Conservation (phyloP, 2,888 invertebrate genomes). For the Hoplodrina blanda region DNA sequence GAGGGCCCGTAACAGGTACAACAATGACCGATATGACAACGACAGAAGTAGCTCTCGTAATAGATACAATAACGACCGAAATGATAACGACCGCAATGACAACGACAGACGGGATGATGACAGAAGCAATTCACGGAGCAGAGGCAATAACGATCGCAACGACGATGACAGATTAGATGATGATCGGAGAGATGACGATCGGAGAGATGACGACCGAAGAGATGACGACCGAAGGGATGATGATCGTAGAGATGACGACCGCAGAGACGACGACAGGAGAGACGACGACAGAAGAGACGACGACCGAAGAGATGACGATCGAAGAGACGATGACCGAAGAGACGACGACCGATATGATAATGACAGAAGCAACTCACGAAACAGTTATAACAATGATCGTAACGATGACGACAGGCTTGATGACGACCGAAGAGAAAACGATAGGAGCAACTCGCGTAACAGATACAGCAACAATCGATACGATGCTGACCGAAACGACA, state of each 20-base stretch:
- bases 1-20: background rate
- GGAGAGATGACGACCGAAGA: background rate
- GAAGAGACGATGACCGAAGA: background rate
- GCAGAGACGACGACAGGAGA: background rate
- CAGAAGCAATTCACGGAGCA: conserved; percentile 9
- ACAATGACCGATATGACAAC: background rate
- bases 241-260: no score
- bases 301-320: no score
- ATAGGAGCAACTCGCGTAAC: conserved; percentile 6
- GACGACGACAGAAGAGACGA: background rate
- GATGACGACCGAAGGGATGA: background rate
- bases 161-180: background rate
- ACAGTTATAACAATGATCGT: background rate
- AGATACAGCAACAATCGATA: conserved; percentile 1
- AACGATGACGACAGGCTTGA: background rate
- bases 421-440: background rate
- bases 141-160: conserved; percentile 1
- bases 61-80: background rate
- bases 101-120: background rate
- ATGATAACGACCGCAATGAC: background rate
- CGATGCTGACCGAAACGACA: background rate
- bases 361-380: background rate
- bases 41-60: background rate
- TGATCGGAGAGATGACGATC: background rate
- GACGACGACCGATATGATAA: background rate